These are phyloP conservation scores for Sipha flava DNA, from an alignment of 1,140 invertebrate species.

Conservation along the genomic window DNA sequence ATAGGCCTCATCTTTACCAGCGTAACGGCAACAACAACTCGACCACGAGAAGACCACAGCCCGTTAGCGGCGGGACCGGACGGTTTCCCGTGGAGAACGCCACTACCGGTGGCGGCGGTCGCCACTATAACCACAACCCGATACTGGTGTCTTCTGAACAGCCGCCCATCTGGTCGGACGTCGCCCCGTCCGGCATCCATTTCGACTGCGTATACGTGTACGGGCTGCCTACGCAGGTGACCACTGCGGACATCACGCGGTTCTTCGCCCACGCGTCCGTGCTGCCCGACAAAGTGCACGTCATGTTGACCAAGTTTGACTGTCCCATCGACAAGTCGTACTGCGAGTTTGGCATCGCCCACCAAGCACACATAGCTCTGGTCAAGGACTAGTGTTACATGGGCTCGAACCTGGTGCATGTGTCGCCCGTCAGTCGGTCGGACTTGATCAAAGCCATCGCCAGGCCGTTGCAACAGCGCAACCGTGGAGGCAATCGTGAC, in stretches of 20 bases:
- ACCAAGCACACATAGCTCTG: conserved; percentile 61
- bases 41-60: background rate
- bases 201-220: conserved; percentile 62
- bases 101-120: too few relatives aligned
- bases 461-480: conserved; percentile 33
- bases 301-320: conserved; percentile 59
- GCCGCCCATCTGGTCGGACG: background rate
- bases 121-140: background rate
- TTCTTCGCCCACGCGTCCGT: conserved; percentile 70
- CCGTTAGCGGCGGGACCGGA: background rate
- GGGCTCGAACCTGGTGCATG: conserved; percentile 55
- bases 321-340: conserved; percentile 72
- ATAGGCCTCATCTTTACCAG: too few relatives aligned
- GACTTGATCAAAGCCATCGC: conserved; percentile 50
- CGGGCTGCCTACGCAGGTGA: conserved; percentile 63
- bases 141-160: conserved; percentile 2
- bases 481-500: too few relatives aligned
- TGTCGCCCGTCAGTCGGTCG: conserved; percentile 56
- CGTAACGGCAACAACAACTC: too few relatives aligned
- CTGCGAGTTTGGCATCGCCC: conserved; percentile 64
- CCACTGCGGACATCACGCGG: conserved; percentile 66
- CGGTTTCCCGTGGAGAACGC: too few relatives aligned
- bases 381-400: conserved; percentile 59
- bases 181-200: background rate
- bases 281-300: conserved; percentile 65